These are phyloP conservation scores for Falco rusticolus DNA, from an alignment of 2,797 vertebrate species.

Conservation along the genomic window DNA sequence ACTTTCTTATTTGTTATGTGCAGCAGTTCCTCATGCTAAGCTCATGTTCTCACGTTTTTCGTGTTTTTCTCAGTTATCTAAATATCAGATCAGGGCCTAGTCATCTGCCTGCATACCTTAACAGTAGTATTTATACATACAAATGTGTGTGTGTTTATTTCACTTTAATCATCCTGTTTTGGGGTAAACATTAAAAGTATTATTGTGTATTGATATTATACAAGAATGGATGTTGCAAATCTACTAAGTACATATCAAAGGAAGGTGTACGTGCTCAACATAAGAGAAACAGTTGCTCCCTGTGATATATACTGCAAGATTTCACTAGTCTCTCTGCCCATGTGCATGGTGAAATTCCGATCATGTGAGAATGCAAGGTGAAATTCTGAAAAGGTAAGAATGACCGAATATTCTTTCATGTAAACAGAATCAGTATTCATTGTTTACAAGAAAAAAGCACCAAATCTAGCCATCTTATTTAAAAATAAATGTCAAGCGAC, in stretches of 20 bases:
- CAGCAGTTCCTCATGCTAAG: neutral
- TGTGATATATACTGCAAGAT: neutral
- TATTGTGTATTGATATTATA: neutral
- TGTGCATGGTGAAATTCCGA: neutral
- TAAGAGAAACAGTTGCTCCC: neutral
- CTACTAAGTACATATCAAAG: neutral
- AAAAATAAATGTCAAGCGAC: neutral
- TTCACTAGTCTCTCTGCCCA: neutral
- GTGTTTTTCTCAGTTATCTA: neutral
- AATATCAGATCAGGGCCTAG: neutral
- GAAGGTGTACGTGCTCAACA: neutral
- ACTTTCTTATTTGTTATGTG: neutral
- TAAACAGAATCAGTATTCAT: neutral
- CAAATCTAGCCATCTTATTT: neutral
- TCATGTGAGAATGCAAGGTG: neutral
- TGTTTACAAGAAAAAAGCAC: neutral
- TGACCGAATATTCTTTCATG: neutral
- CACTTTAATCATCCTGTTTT: neutral
- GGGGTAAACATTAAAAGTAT: neutral
- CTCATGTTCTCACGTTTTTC: neutral
- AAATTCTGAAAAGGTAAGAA: neutral
- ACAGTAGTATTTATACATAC: neutral
- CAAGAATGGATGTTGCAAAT: neutral
- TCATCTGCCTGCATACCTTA: neutral
- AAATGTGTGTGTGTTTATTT: neutral